phyloP scores from a whole-genome alignment of 1,140 invertebrate species.

The Matsumurasca onukii region DNA sequence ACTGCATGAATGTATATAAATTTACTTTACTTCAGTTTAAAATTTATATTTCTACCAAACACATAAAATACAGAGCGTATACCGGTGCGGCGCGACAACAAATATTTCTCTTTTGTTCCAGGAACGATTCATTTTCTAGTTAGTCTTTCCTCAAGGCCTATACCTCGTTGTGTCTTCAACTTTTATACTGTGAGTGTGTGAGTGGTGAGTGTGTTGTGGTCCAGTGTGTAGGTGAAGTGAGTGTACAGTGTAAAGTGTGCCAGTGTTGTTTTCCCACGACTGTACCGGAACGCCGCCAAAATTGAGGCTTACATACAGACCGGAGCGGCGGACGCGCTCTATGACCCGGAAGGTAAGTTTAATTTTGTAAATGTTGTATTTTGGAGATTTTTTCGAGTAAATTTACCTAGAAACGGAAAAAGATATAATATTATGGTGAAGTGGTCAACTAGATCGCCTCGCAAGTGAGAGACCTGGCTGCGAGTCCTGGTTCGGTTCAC shows the following conservation, averaged over 20 bases:
- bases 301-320: constrained; percentile 28
- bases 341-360: constrained; percentile 26
- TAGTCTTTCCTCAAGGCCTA: constrained; percentile 28
- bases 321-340: constrained; percentile 27
- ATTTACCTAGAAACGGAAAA: no score
- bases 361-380: neutral
- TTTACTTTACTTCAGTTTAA: no score
- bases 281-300: constrained; percentile 2
- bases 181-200: constrained; percentile 28
- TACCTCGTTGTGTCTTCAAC: constrained; percentile 30
- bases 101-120: constrained; percentile 24
- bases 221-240: constrained; percentile 11
- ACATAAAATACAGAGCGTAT: constrained; percentile 40
- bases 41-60: no score
- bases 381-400: no score
- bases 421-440: no score
- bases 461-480: no score
- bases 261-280: constrained; percentile 15
- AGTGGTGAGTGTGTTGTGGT: constrained; percentile 13
- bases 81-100: neutral
- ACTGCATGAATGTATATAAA: no score
- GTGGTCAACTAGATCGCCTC: no score
- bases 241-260: constrained; percentile 17
- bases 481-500: no score
- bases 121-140: constrained; percentile 8